These are phyloP conservation scores for Mycetomoellerius zeteki DNA, from an alignment of 1,140 invertebrate species.

Conservation along the genomic window DNA sequence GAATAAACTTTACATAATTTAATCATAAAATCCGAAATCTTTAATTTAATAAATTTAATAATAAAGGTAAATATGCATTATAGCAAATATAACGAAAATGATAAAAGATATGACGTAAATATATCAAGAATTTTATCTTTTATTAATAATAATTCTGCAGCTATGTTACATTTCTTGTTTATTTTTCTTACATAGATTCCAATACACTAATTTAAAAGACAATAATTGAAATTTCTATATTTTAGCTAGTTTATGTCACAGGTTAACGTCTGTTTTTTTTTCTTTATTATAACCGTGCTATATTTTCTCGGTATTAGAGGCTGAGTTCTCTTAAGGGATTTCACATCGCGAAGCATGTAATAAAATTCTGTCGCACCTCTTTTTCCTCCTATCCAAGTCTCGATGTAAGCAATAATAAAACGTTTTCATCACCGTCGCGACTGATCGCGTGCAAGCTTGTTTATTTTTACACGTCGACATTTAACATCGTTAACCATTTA, in stretches of 20 bases:
- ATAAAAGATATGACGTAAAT: background rate
- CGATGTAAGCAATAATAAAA: slow-evolving; percentile 26
- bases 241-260: background rate
- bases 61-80: background rate
- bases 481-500: slow-evolving; percentile 16
- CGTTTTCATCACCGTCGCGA: slow-evolving; percentile 32
- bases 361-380: slow-evolving; percentile 27
- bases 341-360: slow-evolving; percentile 17
- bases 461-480: slow-evolving; percentile 9
- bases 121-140: background rate
- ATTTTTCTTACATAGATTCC: background rate
- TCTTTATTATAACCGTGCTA: background rate
- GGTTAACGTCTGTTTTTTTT: background rate
- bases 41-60: background rate
- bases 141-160: background rate
- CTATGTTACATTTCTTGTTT: background rate
- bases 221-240: slow-evolving; percentile 10
- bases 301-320: background rate
- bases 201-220: background rate
- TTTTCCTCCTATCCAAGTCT: background rate
- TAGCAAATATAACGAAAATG: background rate
- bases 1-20: background rate
- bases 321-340: slow-evolving; percentile 22
- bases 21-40: background rate
- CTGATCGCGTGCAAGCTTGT: background rate